phyloP scores from a whole-genome alignment of 2,888 invertebrate genomes.

The Lasioglossum malachurum region DNA sequence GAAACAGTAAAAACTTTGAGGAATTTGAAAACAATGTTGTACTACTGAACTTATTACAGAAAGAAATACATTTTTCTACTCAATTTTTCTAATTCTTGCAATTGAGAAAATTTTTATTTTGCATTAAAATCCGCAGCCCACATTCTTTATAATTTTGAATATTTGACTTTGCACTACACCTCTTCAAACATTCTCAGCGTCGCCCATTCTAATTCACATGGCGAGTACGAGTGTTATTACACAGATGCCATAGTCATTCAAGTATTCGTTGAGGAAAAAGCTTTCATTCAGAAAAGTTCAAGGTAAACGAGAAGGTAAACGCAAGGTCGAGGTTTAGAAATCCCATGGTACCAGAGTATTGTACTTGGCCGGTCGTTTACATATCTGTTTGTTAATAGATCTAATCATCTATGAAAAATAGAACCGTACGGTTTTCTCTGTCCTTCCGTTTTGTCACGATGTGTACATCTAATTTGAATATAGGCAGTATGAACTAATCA shows the following conservation, averaged over 20 bases:
- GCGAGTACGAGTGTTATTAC: background rate
- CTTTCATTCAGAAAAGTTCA: slow-evolving; percentile 33
- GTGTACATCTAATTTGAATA: slow-evolving; percentile 2
- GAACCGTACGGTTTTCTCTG: background rate
- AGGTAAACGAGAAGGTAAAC: slow-evolving; percentile 24
- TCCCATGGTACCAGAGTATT: background rate
- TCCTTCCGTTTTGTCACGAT: background rate
- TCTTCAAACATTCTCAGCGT: background rate
- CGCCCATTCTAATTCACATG: background rate
- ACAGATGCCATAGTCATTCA: background rate
- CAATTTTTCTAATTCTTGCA: background rate
- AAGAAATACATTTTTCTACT: background rate
- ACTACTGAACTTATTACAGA: background rate
- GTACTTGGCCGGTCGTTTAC: background rate
- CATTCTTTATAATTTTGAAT: background rate
- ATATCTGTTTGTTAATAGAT: slow-evolving; percentile 2
- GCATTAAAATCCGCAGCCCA: background rate
- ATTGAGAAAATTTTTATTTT: background rate
- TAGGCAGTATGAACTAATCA: slow-evolving; percentile 44
- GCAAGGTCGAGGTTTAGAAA: slow-evolving; percentile 17
- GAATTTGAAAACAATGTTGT: background rate
- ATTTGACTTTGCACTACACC: background rate
- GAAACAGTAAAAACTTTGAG: background rate
- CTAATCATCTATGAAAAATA: background rate
- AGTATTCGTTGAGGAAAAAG: background rate